A percentile compares a stretch with the other conserved stretches of the same genome.
These are phyloP conservation scores for Acleris laterana DNA, from an alignment of 2,888 invertebrate genomes.

Conservation along the genomic window DNA sequence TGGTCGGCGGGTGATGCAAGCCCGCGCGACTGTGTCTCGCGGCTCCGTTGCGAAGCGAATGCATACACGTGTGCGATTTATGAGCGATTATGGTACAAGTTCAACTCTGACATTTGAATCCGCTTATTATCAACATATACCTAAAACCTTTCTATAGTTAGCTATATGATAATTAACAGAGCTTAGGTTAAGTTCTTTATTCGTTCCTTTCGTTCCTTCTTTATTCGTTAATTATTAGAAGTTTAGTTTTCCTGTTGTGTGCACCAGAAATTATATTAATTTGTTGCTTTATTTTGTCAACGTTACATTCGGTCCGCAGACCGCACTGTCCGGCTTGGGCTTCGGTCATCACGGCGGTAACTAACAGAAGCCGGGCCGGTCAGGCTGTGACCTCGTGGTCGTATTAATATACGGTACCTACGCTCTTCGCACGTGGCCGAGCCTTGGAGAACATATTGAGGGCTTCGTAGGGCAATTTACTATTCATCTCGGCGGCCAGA, in stretches of 20 bases:
- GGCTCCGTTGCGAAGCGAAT: slow-evolving; percentile 22
- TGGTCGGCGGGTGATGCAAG: slow-evolving; percentile 39
- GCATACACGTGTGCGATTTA: slow-evolving; percentile 29
- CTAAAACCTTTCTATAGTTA: slow-evolving; percentile 3
- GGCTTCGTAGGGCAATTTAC: slow-evolving; percentile 37
- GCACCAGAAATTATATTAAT: too few relatives aligned
- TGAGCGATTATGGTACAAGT: slow-evolving; percentile 16
- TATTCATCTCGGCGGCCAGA: too few relatives aligned
- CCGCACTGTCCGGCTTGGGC: not conserved
- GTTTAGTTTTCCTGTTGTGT: too few relatives aligned
- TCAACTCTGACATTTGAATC: slow-evolving; percentile 39
- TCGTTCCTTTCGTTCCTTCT: too few relatives aligned
- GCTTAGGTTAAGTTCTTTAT: not conserved
- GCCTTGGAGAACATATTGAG: slow-evolving; percentile 41
- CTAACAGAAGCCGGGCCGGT: slow-evolving; percentile 3
- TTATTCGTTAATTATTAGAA: too few relatives aligned
- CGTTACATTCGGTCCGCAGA: not conserved
- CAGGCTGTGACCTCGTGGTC: slow-evolving; percentile 60
- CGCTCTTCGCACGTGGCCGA: slow-evolving; percentile 51
- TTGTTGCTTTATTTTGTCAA: not conserved
- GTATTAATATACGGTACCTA: slow-evolving; percentile 52
- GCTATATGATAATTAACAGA: not conserved
- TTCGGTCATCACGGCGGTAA: not conserved
- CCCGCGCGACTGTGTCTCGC: slow-evolving; percentile 36
- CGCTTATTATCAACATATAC: slow-evolving; percentile 1